Evolutionary conservation across 2,888 invertebrate genomes (phyloP), one percentile per base, ranked within the genome.

Genomic region (Glaucopsyche alexis): DNA sequence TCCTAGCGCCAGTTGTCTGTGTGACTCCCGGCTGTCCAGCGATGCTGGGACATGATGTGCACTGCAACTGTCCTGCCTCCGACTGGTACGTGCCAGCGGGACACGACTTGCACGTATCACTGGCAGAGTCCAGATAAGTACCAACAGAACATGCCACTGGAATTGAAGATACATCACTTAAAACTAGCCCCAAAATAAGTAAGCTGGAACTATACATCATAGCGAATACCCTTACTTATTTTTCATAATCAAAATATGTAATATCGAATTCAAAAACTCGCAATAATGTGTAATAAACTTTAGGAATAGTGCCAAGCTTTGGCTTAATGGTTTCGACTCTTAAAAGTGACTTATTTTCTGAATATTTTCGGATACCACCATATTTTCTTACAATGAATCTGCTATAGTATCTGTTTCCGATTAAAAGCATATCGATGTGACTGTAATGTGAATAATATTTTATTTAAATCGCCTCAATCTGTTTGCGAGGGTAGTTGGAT

Each of bases 11-110:
- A 4, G 96, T 94, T 14, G 97, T 96, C 73, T 97, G 95, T 0
- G 98, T 98, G 8, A 98, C 98, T 73, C 98, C 98, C 3, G 96
- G 94, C 78, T 97, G 95, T n/a, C 98, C 98, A 16, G 97, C 97
- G 75, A 98, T 98, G 4, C 95, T 94, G 0, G 99, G 98, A 87
- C 99, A 99, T 71, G 96, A 93, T 70, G 95, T 96, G 88, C 99
- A 99, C 82, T 96, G 96, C 66, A 96, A 90, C 84, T 98, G 98
- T 0, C 98, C 98, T 2, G 96, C 95, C 88, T 98, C 98, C 76
- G 98, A 98, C 88, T 99, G 99, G 87, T 98, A 99, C 0, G 96
- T 96, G 77, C 99, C 99, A 60, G 96, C 93, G 0, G 97, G 96
- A 82, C 99, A 99, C 40, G 96, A 95, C 65, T 95, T 92, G 85